Percentiles rank a stretch among this genome's conserved stretches.
These are phyloP conservation scores for Reinhardtius hippoglossoides DNA, from an alignment of 2,113 vertebrate species.

Conservation along the genomic window DNA sequence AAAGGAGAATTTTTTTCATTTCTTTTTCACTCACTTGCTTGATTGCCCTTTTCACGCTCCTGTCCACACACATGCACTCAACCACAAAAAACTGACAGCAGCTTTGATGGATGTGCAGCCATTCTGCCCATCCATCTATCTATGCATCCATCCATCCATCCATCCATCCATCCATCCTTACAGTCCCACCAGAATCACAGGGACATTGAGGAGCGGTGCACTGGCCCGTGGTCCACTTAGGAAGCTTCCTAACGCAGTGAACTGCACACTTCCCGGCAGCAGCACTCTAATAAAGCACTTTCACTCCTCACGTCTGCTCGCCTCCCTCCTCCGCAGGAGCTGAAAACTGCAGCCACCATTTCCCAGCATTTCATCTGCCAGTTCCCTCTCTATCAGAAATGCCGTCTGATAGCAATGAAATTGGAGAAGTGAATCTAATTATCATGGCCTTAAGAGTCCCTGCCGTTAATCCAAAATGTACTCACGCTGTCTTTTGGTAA, in stretches of 20 bases:
- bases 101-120: neutral
- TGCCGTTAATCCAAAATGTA: too few species aligned
- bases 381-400: conserved; percentile 7
- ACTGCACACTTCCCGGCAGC: neutral
- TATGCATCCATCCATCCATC: neutral
- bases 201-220: neutral
- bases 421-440: neutral
- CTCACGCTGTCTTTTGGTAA: too few species aligned
- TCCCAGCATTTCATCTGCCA: conserved; percentile 17
- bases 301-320: conserved; percentile 2
- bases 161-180: neutral
- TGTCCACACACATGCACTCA: neutral
- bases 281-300: conserved; percentile 25
- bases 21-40: neutral
- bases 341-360: neutral
- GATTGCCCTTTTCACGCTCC: conserved; percentile 4
- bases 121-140: neutral
- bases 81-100: neutral
- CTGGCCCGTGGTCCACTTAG: neutral
- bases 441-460: neutral
- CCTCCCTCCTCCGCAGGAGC: neutral
- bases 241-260: conserved; percentile 3
- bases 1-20: too few species aligned
- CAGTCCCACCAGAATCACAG: neutral
- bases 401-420: neutral